Evolutionary conservation across 2,113 vertebrate species (phyloP).

Genomic region (Corydoras sp.): DNA sequence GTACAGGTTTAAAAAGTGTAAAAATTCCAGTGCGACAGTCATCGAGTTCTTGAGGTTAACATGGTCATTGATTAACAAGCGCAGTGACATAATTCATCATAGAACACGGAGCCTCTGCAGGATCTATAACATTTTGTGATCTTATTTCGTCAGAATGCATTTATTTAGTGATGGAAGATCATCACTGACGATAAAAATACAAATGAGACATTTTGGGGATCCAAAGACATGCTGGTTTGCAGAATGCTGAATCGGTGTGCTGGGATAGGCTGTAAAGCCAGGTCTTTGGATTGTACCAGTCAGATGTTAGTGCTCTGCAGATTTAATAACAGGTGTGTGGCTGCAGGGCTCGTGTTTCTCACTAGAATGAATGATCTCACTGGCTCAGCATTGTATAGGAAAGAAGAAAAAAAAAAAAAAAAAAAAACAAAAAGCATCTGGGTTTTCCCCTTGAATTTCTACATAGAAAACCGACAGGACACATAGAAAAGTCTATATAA

Average conservation of each 20-base stretch:
- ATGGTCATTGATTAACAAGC: slow-evolving; percentile 58
- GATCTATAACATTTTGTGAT: too few relatives aligned
- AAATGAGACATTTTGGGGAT: too few relatives aligned
- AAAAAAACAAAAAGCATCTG: too few relatives aligned
- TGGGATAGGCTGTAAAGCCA: too few relatives aligned
- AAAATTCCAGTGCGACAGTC: slow-evolving; percentile 68
- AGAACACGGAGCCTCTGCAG: slow-evolving; percentile 19
- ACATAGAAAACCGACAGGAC: slow-evolving; percentile 40
- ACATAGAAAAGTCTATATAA: slow-evolving; percentile 15
- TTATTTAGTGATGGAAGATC: too few relatives aligned
- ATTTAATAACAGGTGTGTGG: too few relatives aligned
- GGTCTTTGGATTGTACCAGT: not conserved
- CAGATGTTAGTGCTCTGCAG: too few relatives aligned
- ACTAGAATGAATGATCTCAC: slow-evolving; percentile 57
- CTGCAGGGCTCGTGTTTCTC: slow-evolving; percentile 32
- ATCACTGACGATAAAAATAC: too few relatives aligned
- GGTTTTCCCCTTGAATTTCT: slow-evolving; percentile 44
- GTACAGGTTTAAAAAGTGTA: slow-evolving; percentile 58
- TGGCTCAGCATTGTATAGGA: slow-evolving; percentile 48
- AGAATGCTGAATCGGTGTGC: too few relatives aligned
- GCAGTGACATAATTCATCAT: slow-evolving; percentile 59
- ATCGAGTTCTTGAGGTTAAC: slow-evolving; percentile 68
- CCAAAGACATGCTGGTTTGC: too few relatives aligned
- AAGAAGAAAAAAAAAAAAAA: not conserved
- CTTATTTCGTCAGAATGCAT: too few relatives aligned